Conservation (phyloP, 1,140 invertebrate genomes). For the Pristionchus pacificus region DNA sequence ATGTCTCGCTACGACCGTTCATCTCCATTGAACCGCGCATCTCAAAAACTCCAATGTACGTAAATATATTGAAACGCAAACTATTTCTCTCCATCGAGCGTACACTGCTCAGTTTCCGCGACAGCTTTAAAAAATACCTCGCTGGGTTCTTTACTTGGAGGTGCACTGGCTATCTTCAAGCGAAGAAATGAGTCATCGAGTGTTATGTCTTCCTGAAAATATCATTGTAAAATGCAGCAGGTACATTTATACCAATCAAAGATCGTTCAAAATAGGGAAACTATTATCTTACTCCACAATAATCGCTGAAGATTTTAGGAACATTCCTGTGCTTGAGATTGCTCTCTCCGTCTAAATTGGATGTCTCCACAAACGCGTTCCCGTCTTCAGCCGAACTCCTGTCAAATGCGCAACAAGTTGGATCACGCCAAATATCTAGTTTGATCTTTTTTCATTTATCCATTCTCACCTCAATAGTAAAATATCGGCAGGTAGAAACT, state of each 20-base stretch:
- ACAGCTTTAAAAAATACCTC: too few species aligned
- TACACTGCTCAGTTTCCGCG: too few species aligned
- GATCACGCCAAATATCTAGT: too few species aligned
- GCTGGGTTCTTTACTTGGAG: too few species aligned
- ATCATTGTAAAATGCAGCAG: too few species aligned
- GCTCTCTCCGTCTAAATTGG: conserved; percentile 62
- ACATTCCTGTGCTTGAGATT: conserved; percentile 65
- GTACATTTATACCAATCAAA: too few species aligned
- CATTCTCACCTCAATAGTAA: conserved; percentile 73
- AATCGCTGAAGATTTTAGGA: conserved; percentile 67
- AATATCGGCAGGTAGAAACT: conserved; percentile 90
- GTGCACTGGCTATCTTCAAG: conserved; percentile 79
- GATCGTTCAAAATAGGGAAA: too few species aligned
- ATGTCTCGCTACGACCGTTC: conserved; percentile 72
- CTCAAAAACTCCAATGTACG: conserved; percentile 89
- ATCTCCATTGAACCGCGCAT: conserved; percentile 82
- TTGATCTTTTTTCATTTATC: too few species aligned
- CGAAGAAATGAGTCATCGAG: conserved; percentile 68
- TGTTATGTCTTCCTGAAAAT: too few species aligned
- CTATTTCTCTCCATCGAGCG: too few species aligned
- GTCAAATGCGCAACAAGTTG: too few species aligned
- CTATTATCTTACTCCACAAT: conserved; percentile 73
- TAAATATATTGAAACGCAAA: too few species aligned
- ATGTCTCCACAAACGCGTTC: conserved; percentile 61
- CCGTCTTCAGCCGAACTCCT: conserved; percentile 60